Evolutionary conservation across 2,888 invertebrate genomes (phyloP).

Genomic region (Eurytoma californica): DNA sequence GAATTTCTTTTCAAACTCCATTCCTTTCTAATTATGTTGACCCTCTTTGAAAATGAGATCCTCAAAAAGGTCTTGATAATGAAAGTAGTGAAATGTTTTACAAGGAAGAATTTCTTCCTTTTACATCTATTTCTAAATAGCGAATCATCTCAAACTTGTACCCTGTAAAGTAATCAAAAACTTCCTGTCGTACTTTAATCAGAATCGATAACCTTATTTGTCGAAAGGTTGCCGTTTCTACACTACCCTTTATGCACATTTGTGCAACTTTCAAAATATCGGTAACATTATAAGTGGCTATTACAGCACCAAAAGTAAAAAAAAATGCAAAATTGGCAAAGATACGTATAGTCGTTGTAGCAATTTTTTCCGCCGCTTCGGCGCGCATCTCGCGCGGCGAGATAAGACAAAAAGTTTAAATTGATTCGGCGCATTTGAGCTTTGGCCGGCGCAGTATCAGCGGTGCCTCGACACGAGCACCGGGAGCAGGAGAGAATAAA

Average conservation of each 20-base stretch:
- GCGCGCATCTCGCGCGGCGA: neutral
- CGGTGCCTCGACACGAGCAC: conserved; percentile 11
- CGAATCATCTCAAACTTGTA: conserved; percentile 3
- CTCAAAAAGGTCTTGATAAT: neutral
- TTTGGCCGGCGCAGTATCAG: conserved; percentile 20
- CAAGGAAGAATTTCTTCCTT: neutral
- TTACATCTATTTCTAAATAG: conserved; percentile 3
- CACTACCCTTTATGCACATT: no score
- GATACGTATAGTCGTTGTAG: neutral
- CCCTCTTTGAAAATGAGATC: conserved; percentile 2
- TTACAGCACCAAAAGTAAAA: neutral
- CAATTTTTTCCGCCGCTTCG: conserved; percentile 5
- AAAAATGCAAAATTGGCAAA: neutral
- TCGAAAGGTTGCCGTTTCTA: no score
- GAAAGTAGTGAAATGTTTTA: conserved; percentile 12
- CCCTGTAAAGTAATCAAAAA: neutral
- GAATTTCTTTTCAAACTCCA: conserved; percentile 25
- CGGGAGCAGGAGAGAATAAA: neutral
- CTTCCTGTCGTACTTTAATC: neutral
- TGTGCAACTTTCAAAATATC: no score
- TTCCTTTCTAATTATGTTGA: conserved; percentile 27
- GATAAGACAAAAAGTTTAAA: conserved; percentile 47
- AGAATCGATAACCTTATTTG: no score
- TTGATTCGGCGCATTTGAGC: conserved; percentile 41
- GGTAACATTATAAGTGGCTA: no score